Evolutionary conservation across 2,888 invertebrate genomes (phyloP), one percentile per base, ranked within the genome.

Genomic region (Drosophila greeni): DNA sequence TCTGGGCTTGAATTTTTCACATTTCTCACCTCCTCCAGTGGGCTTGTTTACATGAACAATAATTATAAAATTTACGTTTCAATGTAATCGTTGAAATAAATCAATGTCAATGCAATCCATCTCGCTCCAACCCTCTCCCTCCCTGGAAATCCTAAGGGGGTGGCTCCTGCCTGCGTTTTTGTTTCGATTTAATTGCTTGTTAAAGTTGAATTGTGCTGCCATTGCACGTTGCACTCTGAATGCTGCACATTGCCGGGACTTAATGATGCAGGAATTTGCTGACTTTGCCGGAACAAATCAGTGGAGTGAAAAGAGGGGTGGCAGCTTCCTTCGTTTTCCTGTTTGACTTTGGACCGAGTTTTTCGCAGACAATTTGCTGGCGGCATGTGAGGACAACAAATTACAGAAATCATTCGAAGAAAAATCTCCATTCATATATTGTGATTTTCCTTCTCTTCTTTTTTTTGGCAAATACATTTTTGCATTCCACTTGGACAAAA

Each of bases 171-270:
- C 54, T 47, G 58, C 37, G 59, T 65, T 73, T 81, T 85, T 81
- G 81, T 82, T 83, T 81, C 81, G 82, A 84, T 82, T 85, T 82
- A 85, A 82, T 82, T 82, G 81, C 85, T 85, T 81, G 81, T 81
- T 81, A 81, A 83, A 79, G 82, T 74, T 68, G 80, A 79, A 84
- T 85, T 84, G 77, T 82, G 81, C 77, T 76, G 72, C 81, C 60
- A 70, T 48, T 62, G 81, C 73, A 77, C 75, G 75, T 71, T 84
- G 62, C 53, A 65, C 66, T 37, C 34, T 52, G 43, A 36, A 18
- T 37, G 34, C n/a, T 42, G 56, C 36, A 39, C 45, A 47, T 47
- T 42, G 58, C 48, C 12, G 42, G 36, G 67, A 66, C 78, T 75
- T 82, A 74, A 83, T 85, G 82, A 81, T 81, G 73, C 81, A 75